A percentile compares a stretch with the other conserved stretches of the same genome.
These are phyloP conservation scores for Drosophila histrio DNA, from an alignment of 2,888 invertebrate genomes.

Conservation along the genomic window DNA sequence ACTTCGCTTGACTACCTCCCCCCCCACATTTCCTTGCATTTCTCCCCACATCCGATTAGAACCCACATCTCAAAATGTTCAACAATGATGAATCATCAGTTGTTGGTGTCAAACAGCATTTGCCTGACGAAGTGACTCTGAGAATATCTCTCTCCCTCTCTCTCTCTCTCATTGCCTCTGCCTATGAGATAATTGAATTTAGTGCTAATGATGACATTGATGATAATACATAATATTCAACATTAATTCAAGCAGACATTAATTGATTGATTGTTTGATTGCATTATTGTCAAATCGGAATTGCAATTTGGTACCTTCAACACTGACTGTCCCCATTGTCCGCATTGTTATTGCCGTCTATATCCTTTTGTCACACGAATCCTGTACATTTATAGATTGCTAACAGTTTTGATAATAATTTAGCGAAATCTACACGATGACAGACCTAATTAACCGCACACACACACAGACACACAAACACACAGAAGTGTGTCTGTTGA, in stretches of 20 bases:
- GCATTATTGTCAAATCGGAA: slow-evolving; percentile 78
- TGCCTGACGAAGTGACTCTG: slow-evolving; percentile 6
- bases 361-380: slow-evolving; percentile 10
- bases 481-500: background rate
- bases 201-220: slow-evolving; percentile 78
- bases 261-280: slow-evolving; percentile 81
- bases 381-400: slow-evolving; percentile 29
- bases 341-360: slow-evolving; percentile 10
- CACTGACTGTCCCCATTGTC: background rate
- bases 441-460: slow-evolving; percentile 67
- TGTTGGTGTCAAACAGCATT: slow-evolving; percentile 5
- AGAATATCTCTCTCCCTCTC: background rate
- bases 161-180: too few relatives aligned
- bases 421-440: slow-evolving; percentile 72
- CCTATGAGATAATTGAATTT: slow-evolving; percentile 68
- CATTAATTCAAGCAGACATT: slow-evolving; percentile 74
- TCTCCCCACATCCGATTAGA: background rate
- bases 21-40: background rate
- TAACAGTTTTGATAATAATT: slow-evolving; percentile 67
- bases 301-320: slow-evolving; percentile 56
- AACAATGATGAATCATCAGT: slow-evolving; percentile 71
- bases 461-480: slow-evolving; percentile 13
- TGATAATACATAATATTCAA: slow-evolving; percentile 71
- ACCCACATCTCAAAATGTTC: slow-evolving; percentile 9
- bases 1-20: slow-evolving; percentile 6